Evolutionary conservation across 2,888 invertebrate species (phyloP), one percentile per base, ranked within the genome.

Genomic region (Plagodis pulveraria): DNA sequence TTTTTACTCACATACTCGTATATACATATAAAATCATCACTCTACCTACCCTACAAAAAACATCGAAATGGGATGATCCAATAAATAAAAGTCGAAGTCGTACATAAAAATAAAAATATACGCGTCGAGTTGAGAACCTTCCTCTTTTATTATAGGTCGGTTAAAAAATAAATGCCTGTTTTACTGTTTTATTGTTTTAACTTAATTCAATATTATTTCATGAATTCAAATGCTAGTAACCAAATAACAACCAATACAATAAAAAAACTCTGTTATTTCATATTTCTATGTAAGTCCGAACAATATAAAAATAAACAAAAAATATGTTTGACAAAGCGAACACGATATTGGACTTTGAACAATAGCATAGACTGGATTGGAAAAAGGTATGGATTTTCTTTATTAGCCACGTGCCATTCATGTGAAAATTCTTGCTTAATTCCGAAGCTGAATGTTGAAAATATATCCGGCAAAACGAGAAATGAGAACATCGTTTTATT

Each of bases 311-410:
- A 65, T 62, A 62, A 56, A 56, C 53, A 45, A 38, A 53, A 50
- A 51, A 34, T 43, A 56, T 61, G 53, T 58, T 63, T 58, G 40
- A 46, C 58, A 62, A 58, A 66, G 56, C 53, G 65, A 65, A 61
- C 62, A 65, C 51, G 59, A 63, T 62, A 70, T 67, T 66, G 64
- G 61, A 69, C 57, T 54, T 53, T 63, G 62, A 66, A 67, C 68
- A 71, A 69, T 67, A 56, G 64, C 42, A 63, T 58, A 58, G 63
- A 63, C 58, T 52, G 64, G 58, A 67, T 62, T 66, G 63, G 40
- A 58, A 67, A 70, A 71, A 65, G 57, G 54, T 56, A 56, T 56
- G 52, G 56, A 50, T 40, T 58, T 48, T 60, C 61, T 59, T 47
- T 62, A 63, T 63, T 63, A 65, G 63, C 64, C 58, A 57, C 63